Evolutionary conservation across 2,888 invertebrate genomes (phyloP), one percentile per base, ranked within the genome.

Genomic region (Lydus trimaculatus): DNA sequence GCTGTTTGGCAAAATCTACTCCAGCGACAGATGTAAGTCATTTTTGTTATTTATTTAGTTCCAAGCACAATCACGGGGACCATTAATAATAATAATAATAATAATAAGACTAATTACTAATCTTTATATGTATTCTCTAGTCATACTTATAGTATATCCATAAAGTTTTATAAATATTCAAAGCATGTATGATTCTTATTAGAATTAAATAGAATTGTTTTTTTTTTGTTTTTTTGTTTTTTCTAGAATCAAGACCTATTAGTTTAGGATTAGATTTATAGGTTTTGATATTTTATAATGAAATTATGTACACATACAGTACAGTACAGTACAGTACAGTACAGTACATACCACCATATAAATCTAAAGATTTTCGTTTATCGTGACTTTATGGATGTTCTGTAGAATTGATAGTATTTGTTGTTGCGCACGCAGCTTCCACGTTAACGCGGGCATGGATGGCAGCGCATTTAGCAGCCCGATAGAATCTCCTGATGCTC

Each of bases 1-100:
- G 95, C 95, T 43, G 94, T 95, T 9, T 96, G 95, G 95, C 95
- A 95, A 85, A 95, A 94, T 84, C 87, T 95, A 66, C 88, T 96
- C 28, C 94, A 95, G 80, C 88, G 95, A 72, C 95, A 95, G 87
- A 94, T 95, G 95, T 95, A 85, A 91, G 91, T 87, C 23, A 25
- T 33, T 48, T 23, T 64, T 69, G 64, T 48, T 58, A 25, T 48
- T 62, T 58, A 58, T 15, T 43, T 15, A 48, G 13, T 31, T 66
- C 48, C 15, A 23, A 63, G 64, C 69, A 69, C 68, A 61, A 31
- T 69, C 70, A 67, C 70, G 31, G 28, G 15, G 43, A 60, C 31
- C 20, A n/a, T 23, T 36, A 31, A 36, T 17, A 6, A 36, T 17
- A 7, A 43, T 43, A 28, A 25, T 9, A 62, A 9, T 43, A 39